Evolutionary conservation across 2,797 vertebrate species (phyloP), one percentile per base, ranked within the genome.

Genomic region (Psittacula echo): DNA sequence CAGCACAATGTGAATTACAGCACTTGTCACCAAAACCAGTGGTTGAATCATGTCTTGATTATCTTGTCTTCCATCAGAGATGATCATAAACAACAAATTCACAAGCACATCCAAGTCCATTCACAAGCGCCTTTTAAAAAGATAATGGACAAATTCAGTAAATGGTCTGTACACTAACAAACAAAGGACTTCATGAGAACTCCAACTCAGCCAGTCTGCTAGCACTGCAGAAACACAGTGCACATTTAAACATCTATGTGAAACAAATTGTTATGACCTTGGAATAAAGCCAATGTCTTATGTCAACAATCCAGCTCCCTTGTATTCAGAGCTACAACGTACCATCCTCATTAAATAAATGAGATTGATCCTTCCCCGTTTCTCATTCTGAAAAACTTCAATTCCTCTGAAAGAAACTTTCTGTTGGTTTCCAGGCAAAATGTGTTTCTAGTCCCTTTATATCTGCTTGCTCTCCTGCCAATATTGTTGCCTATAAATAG

Each of bases 1-100:
- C 14, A 87, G 10, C 16, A 58, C 19, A 37, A 37, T 0, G 0
- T 16, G 22, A 83, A 65, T 50, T 23, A 39, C 21, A 29, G 16
- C 19, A 82, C 29, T 79, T 76, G 14, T 34, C 73, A 88, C 37
- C n/a, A 91, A 89, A 89, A 82, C 0, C 1, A 27, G 11, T 20
- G 21, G 5, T 9, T 65, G 54, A 74, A 60, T 60, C 41, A 30
- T 29, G 32, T 30, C 14, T 82, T 51, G 13, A 27, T 91, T 50
- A 39, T 32, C 62, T 75, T 82, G 58, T 56, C 11, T 58, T 27
- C 39, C 13, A 62, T 30, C 18, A 76, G 19, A 76, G 29, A 9
- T 37, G 34, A 39, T 44, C 18, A 17, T 30, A 44, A 75, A 9
- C n/a, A 75, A 47, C 42, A 79, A 76, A 84, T 30, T 13, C 68